Conservation (phyloP, 2,113 vertebrate genomes). For the Thryonomys swinderianus region DNA sequence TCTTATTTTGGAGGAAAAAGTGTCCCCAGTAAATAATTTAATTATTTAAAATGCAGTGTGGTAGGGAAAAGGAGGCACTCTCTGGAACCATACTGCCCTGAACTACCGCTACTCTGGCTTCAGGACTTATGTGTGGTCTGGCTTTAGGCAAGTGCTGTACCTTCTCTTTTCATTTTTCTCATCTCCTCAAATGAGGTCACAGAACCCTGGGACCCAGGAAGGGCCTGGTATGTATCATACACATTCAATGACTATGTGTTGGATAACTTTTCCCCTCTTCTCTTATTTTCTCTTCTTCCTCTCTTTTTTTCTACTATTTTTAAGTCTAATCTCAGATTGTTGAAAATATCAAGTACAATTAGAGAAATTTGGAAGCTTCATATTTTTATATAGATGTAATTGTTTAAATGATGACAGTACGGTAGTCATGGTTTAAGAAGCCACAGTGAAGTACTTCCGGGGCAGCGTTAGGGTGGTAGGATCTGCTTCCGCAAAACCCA, state of each 20-base stretch:
- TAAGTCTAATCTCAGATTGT: not conserved
- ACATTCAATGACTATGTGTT: not conserved
- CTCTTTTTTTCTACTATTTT: not conserved
- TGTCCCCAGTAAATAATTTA: not conserved
- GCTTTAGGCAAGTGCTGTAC: not conserved
- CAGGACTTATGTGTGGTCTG: not conserved
- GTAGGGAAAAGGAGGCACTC: not conserved
- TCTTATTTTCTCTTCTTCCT: slow-evolving; percentile 16
- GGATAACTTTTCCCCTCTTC: not conserved
- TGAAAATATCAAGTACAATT: not conserved
- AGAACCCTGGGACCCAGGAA: not conserved
- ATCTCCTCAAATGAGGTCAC: not conserved
- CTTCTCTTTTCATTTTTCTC: not conserved
- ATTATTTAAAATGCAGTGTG: not conserved
- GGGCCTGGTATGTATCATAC: not conserved
- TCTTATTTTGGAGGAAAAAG: not conserved
- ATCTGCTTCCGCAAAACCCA: not conserved
- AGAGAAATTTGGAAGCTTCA: not conserved
- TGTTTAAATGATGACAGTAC: not conserved
- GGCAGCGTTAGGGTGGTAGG: not conserved
- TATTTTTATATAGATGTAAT: not conserved
- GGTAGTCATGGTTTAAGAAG: not conserved
- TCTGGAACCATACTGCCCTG: not conserved
- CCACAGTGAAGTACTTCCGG: not conserved
- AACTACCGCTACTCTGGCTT: not conserved